These are phyloP conservation scores for Spatulosminthurus flaviceps DNA, from an alignment of 2,888 invertebrate species.

Conservation along the genomic window DNA sequence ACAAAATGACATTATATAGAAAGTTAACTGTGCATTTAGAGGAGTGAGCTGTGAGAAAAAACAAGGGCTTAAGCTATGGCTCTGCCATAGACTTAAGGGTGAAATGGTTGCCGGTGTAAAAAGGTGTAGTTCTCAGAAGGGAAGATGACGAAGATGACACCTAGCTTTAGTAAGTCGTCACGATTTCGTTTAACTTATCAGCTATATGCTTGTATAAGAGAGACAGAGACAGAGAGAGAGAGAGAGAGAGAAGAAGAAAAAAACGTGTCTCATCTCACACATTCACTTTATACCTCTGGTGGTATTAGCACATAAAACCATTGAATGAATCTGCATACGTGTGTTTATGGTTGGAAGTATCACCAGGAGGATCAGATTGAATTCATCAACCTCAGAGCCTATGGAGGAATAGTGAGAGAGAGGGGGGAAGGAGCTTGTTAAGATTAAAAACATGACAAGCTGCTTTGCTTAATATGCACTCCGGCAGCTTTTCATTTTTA, in stretches of 20 bases:
- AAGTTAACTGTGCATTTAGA: neutral
- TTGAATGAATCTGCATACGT: neutral
- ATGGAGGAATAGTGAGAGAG: neutral
- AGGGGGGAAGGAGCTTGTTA: neutral
- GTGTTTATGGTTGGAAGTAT: neutral
- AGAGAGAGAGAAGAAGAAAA: too few relatives aligned
- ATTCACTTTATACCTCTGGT: neutral
- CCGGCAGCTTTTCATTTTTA: conserved; percentile 13
- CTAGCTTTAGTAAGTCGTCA: conserved; percentile 33
- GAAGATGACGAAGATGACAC: conserved; percentile 24
- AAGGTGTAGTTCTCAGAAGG: neutral
- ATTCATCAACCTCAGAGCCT: neutral
- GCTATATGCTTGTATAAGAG: too few relatives aligned
- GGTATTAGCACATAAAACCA: neutral
- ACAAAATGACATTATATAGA: conserved; percentile 6
- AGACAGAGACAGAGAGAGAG: too few relatives aligned
- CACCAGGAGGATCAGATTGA: neutral
- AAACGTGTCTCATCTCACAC: conserved; percentile 6
- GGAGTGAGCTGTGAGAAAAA: too few relatives aligned
- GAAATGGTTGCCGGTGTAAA: neutral
- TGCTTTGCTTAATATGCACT: conserved; percentile 18
- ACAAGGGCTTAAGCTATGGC: neutral
- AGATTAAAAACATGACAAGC: conserved; percentile 18
- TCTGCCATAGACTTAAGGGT: too few relatives aligned
- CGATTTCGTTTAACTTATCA: conserved; percentile 31